Percentiles rank a stretch among this genome's conserved stretches.
Conservation (phyloP, 1,140 invertebrate genomes). For the Rhizoglyphus robini region DNA sequence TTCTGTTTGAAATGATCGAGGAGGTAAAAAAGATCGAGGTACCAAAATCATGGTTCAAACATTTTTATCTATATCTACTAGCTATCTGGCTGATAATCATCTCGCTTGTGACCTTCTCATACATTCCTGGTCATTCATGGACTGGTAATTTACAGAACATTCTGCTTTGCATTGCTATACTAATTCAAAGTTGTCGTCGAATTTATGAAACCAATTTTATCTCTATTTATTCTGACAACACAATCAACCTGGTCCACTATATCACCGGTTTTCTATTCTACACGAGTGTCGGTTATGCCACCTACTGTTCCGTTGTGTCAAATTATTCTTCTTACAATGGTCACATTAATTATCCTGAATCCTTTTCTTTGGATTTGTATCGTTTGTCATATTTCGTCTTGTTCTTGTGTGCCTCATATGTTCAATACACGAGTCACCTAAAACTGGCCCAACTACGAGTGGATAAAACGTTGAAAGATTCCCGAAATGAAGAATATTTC, state of each 20-base stretch:
- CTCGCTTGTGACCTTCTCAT: no score
- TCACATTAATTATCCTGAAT: not conserved
- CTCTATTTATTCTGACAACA: not conserved
- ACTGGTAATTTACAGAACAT: no score
- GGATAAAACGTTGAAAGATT: no score
- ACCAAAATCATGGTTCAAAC: slow-evolving; percentile 12
- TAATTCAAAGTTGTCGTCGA: not conserved
- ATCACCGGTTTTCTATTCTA: not conserved
- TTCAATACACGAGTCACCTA: slow-evolving; percentile 52
- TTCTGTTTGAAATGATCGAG: not conserved
- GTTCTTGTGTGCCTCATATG: slow-evolving; percentile 50
- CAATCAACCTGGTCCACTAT: not conserved
- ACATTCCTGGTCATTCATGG: no score
- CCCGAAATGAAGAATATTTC: slow-evolving; percentile 37
- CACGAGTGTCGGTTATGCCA: not conserved
- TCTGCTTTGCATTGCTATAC: slow-evolving; percentile 30
- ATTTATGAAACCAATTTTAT: slow-evolving; percentile 7
- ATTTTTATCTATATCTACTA: slow-evolving; percentile 21
- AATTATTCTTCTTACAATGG: no score
- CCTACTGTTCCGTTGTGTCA: not conserved
- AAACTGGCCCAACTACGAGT: slow-evolving; percentile 50
- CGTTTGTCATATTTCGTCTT: slow-evolving; percentile 30
- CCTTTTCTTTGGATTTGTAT: not conserved
- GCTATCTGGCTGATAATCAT: slow-evolving; percentile 18
- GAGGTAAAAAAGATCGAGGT: not conserved